Evolutionary conservation across 2,888 invertebrate genomes (phyloP), one percentile per base, ranked within the genome.

Genomic region (Trissolcus japonicus): DNA sequence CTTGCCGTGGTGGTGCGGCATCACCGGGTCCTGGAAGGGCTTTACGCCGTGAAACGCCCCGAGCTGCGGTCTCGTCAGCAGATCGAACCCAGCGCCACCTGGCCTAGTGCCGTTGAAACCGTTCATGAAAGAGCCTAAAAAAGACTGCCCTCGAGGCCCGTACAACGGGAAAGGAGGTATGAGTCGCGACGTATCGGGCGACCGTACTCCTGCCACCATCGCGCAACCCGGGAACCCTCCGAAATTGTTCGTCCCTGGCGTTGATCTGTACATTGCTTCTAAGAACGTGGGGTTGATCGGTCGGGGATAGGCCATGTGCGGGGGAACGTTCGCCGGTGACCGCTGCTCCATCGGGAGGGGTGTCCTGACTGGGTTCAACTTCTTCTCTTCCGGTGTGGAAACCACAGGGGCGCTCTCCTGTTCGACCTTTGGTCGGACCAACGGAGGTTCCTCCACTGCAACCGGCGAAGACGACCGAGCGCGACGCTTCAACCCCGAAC

Each of bases 231-330:
- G 90, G 86, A 93, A 93, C 13, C 89, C 90, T 62, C 92, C 90
- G 25, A 72, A 86, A 87, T 54, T 79, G 74, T 59, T 73, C 35
- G 78, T 84, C 48, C 81, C 63, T 1, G 86, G 81, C 1, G 79
- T 54, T 1, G 78, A 75, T 21, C 81, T 81, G 54, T 88, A 88
- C 84, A 87, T 87, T 0, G 86, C 85, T 66, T 87, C 87, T 21
- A 87, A 90, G 63, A 95, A 90, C 89, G 94, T 92, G 0, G 96
- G 95, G 84, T 96, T 95, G 72, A 96, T 93, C 0, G 96, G 95
- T 86, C 94, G 92, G 0, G 97, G 96, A 83, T 95, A 96, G 0
- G 94, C 94, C 90, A 95, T 92, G 65, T 89, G 88, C 0, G 93
- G 91, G 0, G 93, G 91, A 1, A 88, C 84, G 7, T 79, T 17